Evolutionary conservation across 1,140 invertebrate genomes (phyloP).

Genomic region (Bombus difficillimus): DNA sequence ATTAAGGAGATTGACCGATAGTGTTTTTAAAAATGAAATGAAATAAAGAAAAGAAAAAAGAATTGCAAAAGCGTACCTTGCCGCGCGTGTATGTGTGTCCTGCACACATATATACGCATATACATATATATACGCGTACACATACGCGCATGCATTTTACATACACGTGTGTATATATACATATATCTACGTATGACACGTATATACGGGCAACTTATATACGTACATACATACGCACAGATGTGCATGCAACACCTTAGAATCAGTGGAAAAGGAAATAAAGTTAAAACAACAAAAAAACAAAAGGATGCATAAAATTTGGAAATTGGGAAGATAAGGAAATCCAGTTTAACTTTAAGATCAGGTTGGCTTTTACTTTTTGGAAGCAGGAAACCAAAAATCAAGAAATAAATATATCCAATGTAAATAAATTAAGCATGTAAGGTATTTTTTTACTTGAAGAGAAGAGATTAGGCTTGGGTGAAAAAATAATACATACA

Average conservation of each 20-base stretch:
- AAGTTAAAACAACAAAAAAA: constrained; percentile 19
- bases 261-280: constrained; percentile 40
- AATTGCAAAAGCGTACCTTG: constrained; percentile 40
- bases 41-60: not conserved
- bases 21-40: constrained; percentile 1
- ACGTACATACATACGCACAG: constrained; percentile 59
- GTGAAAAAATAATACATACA: too few species aligned
- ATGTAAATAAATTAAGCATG: not conserved
- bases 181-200: constrained; percentile 58
- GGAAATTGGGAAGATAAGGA: not conserved
- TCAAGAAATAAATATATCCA: not conserved
- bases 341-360: not conserved
- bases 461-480: not conserved
- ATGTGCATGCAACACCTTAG: constrained; percentile 68
- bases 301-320: constrained; percentile 12
- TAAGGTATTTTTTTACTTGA: not conserved
- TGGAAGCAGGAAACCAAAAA: not conserved
- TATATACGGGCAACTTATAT: constrained; percentile 56
- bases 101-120: constrained; percentile 44
- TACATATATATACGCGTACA: constrained; percentile 48
- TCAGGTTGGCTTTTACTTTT: not conserved
- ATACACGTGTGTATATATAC: constrained; percentile 54
- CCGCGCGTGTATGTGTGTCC: constrained; percentile 42
- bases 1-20: not conserved
- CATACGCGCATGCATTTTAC: constrained; percentile 59